phyloP scores from a whole-genome alignment of 2,797 vertebrate genomes.

The Melopsittacus undulatus region DNA sequence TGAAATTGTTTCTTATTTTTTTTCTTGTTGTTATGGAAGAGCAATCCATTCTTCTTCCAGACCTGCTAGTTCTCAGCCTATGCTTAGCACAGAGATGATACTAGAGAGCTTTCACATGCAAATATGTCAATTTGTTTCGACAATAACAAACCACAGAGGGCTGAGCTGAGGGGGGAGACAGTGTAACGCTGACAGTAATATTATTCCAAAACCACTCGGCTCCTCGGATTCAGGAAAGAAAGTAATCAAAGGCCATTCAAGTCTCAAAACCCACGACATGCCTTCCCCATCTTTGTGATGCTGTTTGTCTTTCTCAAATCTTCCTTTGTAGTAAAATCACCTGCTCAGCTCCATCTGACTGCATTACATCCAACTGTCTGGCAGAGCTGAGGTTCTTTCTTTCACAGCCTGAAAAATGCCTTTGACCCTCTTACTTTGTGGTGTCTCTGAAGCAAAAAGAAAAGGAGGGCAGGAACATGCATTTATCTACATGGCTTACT shows the following conservation, averaged over 20 bases:
- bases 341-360: neutral
- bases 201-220: neutral
- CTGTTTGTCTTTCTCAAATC: neutral
- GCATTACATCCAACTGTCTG: neutral
- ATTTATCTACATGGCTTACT: neutral
- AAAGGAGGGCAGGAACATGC: neutral
- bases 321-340: neutral
- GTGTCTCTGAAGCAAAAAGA: neutral
- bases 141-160: neutral
- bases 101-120: constrained; percentile 56
- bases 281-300: neutral
- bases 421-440: neutral
- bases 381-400: neutral
- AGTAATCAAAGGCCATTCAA: constrained; percentile 41
- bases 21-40: neutral
- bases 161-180: constrained; percentile 35
- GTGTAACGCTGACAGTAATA: neutral
- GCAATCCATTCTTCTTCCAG: neutral
- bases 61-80: neutral
- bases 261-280: neutral
- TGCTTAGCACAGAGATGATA: neutral
- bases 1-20: neutral
- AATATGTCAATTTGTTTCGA: constrained; percentile 59
- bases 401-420: neutral
- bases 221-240: neutral